Evolutionary conservation across 2,113 vertebrate species (phyloP).

Genomic region (Thunnus thynnus): DNA sequence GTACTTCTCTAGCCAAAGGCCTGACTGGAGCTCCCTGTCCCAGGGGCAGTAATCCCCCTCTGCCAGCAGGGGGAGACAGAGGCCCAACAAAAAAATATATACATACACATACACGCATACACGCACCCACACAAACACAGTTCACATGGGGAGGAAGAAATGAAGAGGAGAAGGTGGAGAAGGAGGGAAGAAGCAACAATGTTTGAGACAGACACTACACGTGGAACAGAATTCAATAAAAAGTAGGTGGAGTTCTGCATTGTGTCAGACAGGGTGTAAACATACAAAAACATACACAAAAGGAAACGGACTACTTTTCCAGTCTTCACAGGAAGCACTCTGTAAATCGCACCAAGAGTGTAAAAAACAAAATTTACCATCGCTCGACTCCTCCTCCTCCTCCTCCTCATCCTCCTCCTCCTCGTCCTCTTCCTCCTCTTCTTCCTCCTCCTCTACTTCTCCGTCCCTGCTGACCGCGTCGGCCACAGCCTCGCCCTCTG

Average conservation of each 20-base stretch:
- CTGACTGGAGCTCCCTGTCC: constrained; percentile 93
- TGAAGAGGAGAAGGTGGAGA: constrained; percentile 19
- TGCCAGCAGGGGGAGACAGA: constrained; percentile 91
- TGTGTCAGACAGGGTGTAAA: not conserved
- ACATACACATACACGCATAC: constrained; percentile 59
- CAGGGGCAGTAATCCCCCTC: constrained; percentile 96
- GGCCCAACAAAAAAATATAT: constrained; percentile 70
- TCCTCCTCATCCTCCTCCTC: constrained; percentile 62
- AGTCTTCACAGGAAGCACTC: not conserved
- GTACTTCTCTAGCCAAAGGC: constrained; percentile 90
- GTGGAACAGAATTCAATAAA: constrained; percentile 31
- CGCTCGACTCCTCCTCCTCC: constrained; percentile 87
- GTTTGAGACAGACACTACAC: constrained; percentile 42
- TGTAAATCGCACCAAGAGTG: not conserved
- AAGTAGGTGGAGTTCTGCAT: not conserved
- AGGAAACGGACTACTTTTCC: not conserved
- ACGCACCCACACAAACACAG: constrained; percentile 40
- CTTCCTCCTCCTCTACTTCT: constrained; percentile 74
- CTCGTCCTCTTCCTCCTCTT: constrained; percentile 67
- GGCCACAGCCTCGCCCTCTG: constrained; percentile 61
- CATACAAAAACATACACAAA: not conserved
- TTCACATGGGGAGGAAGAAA: constrained; percentile 25
- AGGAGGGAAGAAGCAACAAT: constrained; percentile 19
- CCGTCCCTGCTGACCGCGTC: constrained; percentile 67
- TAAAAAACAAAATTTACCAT: constrained; percentile 83